Conservation (phyloP, 2,888 invertebrate species). For the Fabriciana adippe region DNA sequence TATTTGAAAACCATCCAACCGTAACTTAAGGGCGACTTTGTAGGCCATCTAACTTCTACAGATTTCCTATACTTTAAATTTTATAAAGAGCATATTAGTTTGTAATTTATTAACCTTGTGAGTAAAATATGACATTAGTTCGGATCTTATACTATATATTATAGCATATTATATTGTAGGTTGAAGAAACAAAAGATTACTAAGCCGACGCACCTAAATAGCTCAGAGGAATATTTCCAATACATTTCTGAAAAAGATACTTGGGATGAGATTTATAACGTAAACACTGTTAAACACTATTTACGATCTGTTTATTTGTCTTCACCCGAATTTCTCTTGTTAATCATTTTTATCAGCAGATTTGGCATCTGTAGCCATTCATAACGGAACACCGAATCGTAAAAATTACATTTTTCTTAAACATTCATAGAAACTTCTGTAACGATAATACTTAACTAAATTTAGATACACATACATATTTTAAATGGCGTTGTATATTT, state of each 20-base stretch:
- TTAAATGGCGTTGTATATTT: too few relatives aligned
- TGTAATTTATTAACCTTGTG: too few relatives aligned
- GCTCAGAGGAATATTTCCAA: slow-evolving; percentile 21
- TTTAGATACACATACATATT: too few relatives aligned
- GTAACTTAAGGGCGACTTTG: too few relatives aligned
- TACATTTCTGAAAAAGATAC: slow-evolving; percentile 35
- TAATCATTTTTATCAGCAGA: slow-evolving; percentile 47
- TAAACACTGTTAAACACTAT: slow-evolving; percentile 45
- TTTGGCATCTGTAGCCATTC: slow-evolving; percentile 33
- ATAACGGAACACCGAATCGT: slow-evolving; percentile 18
- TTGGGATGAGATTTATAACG: slow-evolving; percentile 42
- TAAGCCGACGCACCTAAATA: slow-evolving; percentile 6
- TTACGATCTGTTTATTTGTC: slow-evolving; percentile 48
- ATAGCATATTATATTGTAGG: background rate
- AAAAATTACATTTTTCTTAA: background rate
- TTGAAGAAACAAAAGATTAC: background rate
- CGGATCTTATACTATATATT: too few relatives aligned
- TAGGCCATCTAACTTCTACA: too few relatives aligned
- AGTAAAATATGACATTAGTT: too few relatives aligned
- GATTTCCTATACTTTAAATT: too few relatives aligned
- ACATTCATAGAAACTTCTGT: too few relatives aligned
- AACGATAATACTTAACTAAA: too few relatives aligned
- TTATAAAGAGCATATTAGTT: too few relatives aligned
- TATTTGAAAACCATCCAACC: too few relatives aligned
- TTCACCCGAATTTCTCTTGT: slow-evolving; percentile 37